Evolutionary conservation across 2,797 vertebrate species (phyloP), one percentile per base, ranked within the genome.

Genomic region (Apogon talboti): DNA sequence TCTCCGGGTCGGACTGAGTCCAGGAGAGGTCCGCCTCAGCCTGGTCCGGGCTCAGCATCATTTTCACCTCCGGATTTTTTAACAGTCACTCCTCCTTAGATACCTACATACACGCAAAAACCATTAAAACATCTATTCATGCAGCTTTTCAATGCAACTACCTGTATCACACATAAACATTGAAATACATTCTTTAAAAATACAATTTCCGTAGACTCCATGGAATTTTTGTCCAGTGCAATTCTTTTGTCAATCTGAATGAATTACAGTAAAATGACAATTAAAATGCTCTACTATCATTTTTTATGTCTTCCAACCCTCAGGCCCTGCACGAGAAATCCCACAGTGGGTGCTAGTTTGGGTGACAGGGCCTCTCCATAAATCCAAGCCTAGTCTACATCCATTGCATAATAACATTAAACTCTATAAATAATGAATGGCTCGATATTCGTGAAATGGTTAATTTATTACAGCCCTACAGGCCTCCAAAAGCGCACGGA

Each of bases 1-100:
- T 93, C 91, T 98, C 97, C 52, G 95, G 93, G 82, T 98, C 97
- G 41, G 96, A 95, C 82, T 95, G 96, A 8, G 94, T 93, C 87
- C 96, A 98, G 61, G 95, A 95, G 61, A 96, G 95, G 76, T 98
- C 97, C 35, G 95, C 93, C 88, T 97, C 97, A 6, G 94, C 89
- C 83, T 96, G 96, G 74, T 99, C 97, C 74, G 97, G 96, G 82
- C 97, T 98, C 66, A 98, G 95, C 97, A 99, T 99, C 96, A 98
- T 98, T 86, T 95, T 96, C 84, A 78, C 88, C 75, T 83, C 63
- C 0, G 61, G 14, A 5, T 28, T 28, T 28, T 54, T 59, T 61
- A 28, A 40, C 18, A 1, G 6, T 55, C 74, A 1, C 53, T 82
- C 67, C 66, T 78, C 59, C 56, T 28, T 0, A 41, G 14, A 46